These are phyloP conservation scores for Microcebus ravelobensis DNA, from an alignment of 2,113 vertebrate species.

Conservation along the genomic window DNA sequence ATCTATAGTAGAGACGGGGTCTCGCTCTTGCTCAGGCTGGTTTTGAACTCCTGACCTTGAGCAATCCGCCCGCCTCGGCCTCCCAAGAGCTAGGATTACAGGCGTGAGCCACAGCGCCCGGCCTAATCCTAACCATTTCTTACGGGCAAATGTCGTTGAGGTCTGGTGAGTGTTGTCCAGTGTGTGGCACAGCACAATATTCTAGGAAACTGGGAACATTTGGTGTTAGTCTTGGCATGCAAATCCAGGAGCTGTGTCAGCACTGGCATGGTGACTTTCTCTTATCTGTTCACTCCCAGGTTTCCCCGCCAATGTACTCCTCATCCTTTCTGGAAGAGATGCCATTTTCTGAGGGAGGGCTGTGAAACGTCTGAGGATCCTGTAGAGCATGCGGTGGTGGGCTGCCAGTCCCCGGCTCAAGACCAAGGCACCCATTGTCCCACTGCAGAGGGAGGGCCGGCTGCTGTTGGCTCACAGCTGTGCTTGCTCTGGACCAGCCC, in stretches of 20 bases:
- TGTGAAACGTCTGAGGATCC: neutral
- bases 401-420: neutral
- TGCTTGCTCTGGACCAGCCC: neutral
- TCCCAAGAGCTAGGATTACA: no score
- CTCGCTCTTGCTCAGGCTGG: no score
- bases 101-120: no score
- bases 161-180: neutral
- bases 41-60: no score
- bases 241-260: neutral
- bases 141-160: neutral
- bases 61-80: no score
- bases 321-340: slow-evolving; percentile 29
- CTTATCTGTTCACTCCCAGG: neutral
- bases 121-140: no score
- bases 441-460: neutral
- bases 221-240: slow-evolving; percentile 14
- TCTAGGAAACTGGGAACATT: slow-evolving; percentile 33
- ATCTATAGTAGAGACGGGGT: no score
- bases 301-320: neutral
- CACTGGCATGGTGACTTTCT: neutral
- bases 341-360: neutral
- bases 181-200: neutral
- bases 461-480: neutral
- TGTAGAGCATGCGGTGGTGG: neutral
- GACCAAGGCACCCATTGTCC: neutral